phyloP scores from a whole-genome alignment of 2,888 invertebrate genomes.

The Apamea anceps region DNA sequence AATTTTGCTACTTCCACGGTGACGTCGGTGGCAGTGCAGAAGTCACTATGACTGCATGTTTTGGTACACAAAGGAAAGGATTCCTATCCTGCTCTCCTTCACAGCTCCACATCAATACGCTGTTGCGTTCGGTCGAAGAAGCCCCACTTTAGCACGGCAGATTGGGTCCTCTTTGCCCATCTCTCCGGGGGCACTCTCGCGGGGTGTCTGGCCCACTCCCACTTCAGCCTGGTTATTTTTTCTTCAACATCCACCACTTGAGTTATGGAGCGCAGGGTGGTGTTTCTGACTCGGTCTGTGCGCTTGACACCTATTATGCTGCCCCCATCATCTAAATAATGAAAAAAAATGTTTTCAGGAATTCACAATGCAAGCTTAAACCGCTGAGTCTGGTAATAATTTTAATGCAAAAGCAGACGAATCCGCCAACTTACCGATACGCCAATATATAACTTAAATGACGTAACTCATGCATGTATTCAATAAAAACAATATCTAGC shows the following conservation, averaged over 20 bases:
- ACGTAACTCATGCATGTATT: conserved; percentile 32
- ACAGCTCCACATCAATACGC: background rate
- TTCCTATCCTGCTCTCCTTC: no score
- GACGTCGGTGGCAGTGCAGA: background rate
- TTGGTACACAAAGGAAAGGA: background rate
- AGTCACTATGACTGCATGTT: background rate
- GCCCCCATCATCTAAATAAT: background rate
- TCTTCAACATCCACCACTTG: no score
- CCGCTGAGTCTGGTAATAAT: background rate
- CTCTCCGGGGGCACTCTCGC: no score
- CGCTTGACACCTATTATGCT: background rate
- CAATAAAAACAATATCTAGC: background rate
- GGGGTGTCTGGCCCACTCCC: no score
- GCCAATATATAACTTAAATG: conserved; percentile 13
- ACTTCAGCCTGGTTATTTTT: no score
- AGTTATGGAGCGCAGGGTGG: background rate
- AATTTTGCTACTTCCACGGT: background rate
- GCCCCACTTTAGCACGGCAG: background rate
- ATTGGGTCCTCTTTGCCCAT: no score
- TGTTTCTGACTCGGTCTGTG: background rate
- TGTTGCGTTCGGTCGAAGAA: background rate
- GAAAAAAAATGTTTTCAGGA: no score
- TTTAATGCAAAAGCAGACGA: background rate
- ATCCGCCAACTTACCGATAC: background rate
- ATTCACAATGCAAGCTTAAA: background rate